Base-by-base conservation (phyloP, 2,888 invertebrate genomes). In the Rotaria magnacalcarata region DNA sequence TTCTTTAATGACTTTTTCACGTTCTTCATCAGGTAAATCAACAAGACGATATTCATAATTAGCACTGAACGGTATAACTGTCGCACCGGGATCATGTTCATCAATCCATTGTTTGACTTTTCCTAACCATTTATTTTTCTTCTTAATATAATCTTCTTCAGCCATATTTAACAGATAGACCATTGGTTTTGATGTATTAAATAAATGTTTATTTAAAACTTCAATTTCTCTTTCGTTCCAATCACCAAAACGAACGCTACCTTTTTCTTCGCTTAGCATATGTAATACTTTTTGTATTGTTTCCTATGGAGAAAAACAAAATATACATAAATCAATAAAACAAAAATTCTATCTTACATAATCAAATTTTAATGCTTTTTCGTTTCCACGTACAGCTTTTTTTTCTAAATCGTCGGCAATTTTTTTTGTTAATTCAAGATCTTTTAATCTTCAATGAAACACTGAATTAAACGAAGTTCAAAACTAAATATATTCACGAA, bases 201-300 rank as follows among this genome's bases (percentile, higher is more conserved):
- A 96, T 88, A 98, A 92, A 91, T 98, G 95, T 92, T 96, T 96
- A 92, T 99, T 99, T 86, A 99, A 92, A 75, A 96, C 93, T 92
- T 98, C 97, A 91, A 97, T 96, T 96, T 97, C 98, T 90, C 94
- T 95, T 0, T 93, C 94, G 91, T 94, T 95, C 97, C 97, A 98
- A 88, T 95, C 95, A 27, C 94, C 94, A 91, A 96, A 96, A 87
- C 98, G 93, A 89, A 98, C 94, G 90, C 97, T 96, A 91, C 95
- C 95, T 91, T 96, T 96, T 88, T 95, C 95, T 91, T 96, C 96
- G 88, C 94, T 92, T 88, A 98, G 92, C 88, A 95, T 92, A 19
- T 85, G 43, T 14, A 88, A 54, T 21, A 86, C 84, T 86, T 87
- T 87, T 24, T 80, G 58, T 34, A 87, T 16, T 10, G 85, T 85